phyloP scores from a whole-genome alignment of 2,113 vertebrate genomes.

The Brachyistius frenatus region DNA sequence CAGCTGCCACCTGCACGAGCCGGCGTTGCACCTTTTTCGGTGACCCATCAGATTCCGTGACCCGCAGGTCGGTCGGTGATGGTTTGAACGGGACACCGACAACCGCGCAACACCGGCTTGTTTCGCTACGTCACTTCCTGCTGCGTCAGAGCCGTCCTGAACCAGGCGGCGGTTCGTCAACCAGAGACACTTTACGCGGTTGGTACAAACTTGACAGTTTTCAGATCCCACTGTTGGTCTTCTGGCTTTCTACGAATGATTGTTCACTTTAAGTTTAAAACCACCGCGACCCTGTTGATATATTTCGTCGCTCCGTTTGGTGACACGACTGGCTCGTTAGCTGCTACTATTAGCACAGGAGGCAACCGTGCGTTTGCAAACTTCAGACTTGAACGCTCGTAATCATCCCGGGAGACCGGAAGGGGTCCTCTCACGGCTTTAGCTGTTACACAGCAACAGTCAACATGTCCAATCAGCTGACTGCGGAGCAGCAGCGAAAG shows the following conservation, averaged over 20 bases:
- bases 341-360: constrained; percentile 18
- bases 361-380: background rate
- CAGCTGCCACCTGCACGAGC: constrained; percentile 32
- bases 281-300: background rate
- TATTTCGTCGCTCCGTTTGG: background rate
- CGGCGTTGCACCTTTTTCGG: too few species aligned
- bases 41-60: too few species aligned
- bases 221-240: background rate
- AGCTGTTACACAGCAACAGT: background rate
- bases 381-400: background rate
- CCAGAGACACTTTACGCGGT: background rate
- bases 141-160: constrained; percentile 38
- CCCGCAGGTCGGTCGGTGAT: too few species aligned
- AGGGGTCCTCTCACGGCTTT: background rate
- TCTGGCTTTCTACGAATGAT: background rate
- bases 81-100: too few species aligned
- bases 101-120: constrained; percentile 14
- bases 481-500: constrained; percentile 90
- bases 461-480: constrained; percentile 89
- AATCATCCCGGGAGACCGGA: too few species aligned
- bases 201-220: background rate
- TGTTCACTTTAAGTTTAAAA: background rate
- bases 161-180: too few species aligned
- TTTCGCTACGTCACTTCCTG: constrained; percentile 78
- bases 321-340: constrained; percentile 38